Conservation (phyloP, 2,113 vertebrate species). For the Corydoras sp. region DNA sequence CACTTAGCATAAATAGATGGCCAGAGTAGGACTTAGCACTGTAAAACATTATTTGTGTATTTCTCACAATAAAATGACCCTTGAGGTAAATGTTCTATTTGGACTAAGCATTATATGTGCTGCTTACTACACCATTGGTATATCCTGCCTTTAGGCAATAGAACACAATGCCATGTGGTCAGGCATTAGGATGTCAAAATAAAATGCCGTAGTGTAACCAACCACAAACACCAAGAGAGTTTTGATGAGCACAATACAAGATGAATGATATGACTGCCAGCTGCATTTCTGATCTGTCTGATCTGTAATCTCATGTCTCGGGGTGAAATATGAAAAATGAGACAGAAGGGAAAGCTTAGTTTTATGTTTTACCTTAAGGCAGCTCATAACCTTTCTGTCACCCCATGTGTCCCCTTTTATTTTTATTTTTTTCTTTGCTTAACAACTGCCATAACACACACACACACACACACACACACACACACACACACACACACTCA, state of each 20-base stretch:
- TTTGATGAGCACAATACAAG: too few species aligned
- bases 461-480: too few species aligned
- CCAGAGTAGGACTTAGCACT: conserved; percentile 1
- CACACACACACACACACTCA: too few species aligned
- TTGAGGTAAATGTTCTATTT: not conserved
- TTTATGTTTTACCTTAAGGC: not conserved
- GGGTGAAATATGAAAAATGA: not conserved
- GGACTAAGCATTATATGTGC: conserved; percentile 43
- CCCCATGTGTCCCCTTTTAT: not conserved
- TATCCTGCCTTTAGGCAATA: conserved; percentile 43
- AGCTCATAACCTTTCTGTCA: not conserved
- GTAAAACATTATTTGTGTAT: conserved; percentile 8
- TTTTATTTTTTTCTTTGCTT: not conserved
- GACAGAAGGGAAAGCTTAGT: conserved; percentile 2
- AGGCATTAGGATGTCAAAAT: not conserved
- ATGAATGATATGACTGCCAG: conserved; percentile 19
- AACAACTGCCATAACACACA: not conserved
- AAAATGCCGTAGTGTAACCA: conserved; percentile 5
- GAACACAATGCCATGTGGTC: conserved; percentile 14
- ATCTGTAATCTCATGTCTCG: conserved; percentile 8
- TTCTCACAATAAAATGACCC: conserved; percentile 24
- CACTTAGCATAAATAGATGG: not conserved
- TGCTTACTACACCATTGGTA: conserved; percentile 40
- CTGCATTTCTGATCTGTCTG: conserved; percentile 11
- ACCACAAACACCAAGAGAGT: conserved; percentile 1